These are phyloP conservation scores for Cyclopterus lumpus DNA, from an alignment of 2,797 vertebrate genomes.

Conservation along the genomic window DNA sequence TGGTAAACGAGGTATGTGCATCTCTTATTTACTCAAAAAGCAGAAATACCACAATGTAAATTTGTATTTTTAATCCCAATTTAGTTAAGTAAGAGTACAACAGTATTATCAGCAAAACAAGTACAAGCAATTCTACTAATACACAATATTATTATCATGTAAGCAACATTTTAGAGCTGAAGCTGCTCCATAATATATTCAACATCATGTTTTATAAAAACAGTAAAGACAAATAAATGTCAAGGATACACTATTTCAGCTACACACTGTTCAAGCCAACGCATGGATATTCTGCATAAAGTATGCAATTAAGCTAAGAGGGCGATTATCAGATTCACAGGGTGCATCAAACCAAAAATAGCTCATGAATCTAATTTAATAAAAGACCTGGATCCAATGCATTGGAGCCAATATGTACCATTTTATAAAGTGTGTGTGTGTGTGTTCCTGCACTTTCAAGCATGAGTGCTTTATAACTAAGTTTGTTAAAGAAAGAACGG, in stretches of 20 bases:
- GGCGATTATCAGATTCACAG: not conserved
- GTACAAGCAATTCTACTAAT: no score
- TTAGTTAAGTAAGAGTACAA: not conserved
- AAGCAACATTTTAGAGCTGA: not conserved
- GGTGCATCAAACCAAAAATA: not conserved
- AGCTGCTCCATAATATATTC: not conserved
- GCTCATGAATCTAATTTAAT: not conserved
- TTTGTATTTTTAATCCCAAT: not conserved
- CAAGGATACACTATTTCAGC: not conserved
- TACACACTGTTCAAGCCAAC: not conserved
- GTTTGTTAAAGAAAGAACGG: conserved; percentile 39
- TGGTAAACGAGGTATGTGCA: not conserved
- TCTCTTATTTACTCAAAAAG: not conserved
- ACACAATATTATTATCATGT: not conserved
- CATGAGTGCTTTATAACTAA: conserved; percentile 33
- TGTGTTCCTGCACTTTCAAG: conserved; percentile 25
- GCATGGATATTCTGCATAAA: no score
- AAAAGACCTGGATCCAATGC: not conserved
- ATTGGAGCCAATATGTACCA: not conserved
- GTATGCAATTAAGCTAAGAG: not conserved
- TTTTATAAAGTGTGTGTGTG: not conserved
- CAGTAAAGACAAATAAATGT: not conserved
- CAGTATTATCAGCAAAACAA: not conserved
- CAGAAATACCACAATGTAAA: not conserved
- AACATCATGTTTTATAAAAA: not conserved